phyloP scores from a whole-genome alignment of 2,888 invertebrate genomes.

The Empis stercorea region DNA sequence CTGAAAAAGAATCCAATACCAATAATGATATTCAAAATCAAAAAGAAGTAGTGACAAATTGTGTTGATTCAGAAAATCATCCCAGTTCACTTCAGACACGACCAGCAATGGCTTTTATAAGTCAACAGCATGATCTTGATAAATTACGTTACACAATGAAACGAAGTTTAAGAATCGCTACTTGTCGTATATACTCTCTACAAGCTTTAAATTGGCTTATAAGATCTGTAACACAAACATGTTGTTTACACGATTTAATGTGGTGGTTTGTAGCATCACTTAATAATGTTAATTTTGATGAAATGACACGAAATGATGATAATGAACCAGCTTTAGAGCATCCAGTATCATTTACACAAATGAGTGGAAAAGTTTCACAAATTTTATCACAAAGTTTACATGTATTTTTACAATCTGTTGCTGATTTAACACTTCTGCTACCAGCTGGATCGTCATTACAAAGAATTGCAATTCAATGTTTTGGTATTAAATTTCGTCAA shows the following conservation, averaged over 20 bases:
- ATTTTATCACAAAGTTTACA: slow-evolving; percentile 67
- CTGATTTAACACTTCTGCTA: slow-evolving; percentile 78
- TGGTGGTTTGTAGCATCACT: slow-evolving; percentile 94
- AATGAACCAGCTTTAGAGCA: slow-evolving; percentile 45
- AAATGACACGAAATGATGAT: slow-evolving; percentile 27
- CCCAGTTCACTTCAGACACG: slow-evolving; percentile 35
- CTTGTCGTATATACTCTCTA: slow-evolving; percentile 74
- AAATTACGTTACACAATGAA: slow-evolving; percentile 76
- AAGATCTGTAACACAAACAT: slow-evolving; percentile 79
- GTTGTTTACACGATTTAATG: slow-evolving; percentile 84
- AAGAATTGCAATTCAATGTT: slow-evolving; percentile 86
- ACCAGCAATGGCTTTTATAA: slow-evolving; percentile 78
- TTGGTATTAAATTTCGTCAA: slow-evolving; percentile 79
- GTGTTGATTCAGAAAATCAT: slow-evolving; percentile 19
- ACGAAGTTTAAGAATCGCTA: slow-evolving; percentile 67
- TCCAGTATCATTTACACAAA: slow-evolving; percentile 63
- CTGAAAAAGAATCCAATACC: slow-evolving; percentile 9
- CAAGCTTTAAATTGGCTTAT: slow-evolving; percentile 94
- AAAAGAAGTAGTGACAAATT: slow-evolving; percentile 12
- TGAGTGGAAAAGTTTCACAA: slow-evolving; percentile 57
- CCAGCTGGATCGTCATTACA: slow-evolving; percentile 79
- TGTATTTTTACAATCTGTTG: slow-evolving; percentile 76
- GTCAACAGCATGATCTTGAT: slow-evolving; percentile 74
- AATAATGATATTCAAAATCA: slow-evolving; percentile 7
- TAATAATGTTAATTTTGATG: slow-evolving; percentile 43